Base-by-base conservation (phyloP, 2,888 invertebrate species). In the Timema podura region DNA sequence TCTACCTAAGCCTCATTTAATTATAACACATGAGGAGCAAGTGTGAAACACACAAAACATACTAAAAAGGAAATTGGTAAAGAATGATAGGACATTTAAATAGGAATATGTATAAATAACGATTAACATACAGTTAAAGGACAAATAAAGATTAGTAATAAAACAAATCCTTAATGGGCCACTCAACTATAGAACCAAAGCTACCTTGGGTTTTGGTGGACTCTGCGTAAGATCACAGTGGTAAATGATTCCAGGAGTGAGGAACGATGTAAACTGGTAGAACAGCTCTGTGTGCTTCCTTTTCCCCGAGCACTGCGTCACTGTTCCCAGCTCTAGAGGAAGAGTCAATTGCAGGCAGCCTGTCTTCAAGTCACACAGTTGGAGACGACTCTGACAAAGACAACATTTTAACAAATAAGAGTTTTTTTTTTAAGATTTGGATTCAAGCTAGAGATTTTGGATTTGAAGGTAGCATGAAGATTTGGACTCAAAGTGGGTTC, bases 261-360 rank as follows among this genome's bases (percentile, higher is more conserved):
- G 86, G 84, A 98, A 98, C 0, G 98, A 98, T 74, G 91, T 91
- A 82, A 98, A 97, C 78, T 91, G 89, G 82, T 93, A 97, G 83
- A 98, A 98, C 78, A 98, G 90, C 85, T 96, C 95, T 0, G 88
- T 86, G 77, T 93, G 90, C 76, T 91, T 87, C 79, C 91, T 92
- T 80, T 93, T 90, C 11, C 96, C 96, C 15, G 92, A 91, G 81
- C 93, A 91, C 5, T 91, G 91, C 16, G 88, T 88, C 48, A 98
- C 87, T 0, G 93, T 91, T 30, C 98, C 98, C 74, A 97, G 90
- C 75, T 91, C 93, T 73, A 97, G 81, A 0, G 91, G 88, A 77
- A 98, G 91, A 73, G 88, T 86, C 76, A 88, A 86, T 47, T 95
- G 79, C 69, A 90, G 79, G 68, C 87, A 82, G 30, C 98, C 98